Evolutionary conservation across 2,113 vertebrate species (phyloP).

Genomic region (Mustela lutreola): DNA sequence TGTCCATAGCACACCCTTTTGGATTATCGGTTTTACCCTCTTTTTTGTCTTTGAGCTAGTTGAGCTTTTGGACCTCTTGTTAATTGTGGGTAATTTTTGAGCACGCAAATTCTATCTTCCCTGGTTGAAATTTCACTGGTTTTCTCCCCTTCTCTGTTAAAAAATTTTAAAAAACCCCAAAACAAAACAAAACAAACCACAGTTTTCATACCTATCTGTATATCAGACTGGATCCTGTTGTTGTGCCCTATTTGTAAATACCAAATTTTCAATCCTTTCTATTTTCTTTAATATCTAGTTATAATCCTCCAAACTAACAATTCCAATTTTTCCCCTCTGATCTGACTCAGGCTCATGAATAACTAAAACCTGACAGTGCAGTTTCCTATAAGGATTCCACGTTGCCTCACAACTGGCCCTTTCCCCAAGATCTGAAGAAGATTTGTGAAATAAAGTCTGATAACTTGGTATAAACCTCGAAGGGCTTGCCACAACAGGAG

Average conservation of each 20-base stretch:
- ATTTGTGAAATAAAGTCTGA: not conserved
- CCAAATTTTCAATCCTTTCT: not conserved
- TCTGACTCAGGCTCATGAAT: not conserved
- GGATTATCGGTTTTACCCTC: not conserved
- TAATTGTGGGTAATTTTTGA: not conserved
- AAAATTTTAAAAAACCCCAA: not conserved
- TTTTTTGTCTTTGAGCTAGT: not conserved
- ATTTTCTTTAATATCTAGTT: constrained; percentile 3
- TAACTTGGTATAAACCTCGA: not conserved
- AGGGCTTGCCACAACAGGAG: not conserved
- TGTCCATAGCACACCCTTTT: not conserved
- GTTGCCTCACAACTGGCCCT: not conserved
- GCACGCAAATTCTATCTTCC: not conserved
- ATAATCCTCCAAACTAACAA: not conserved
- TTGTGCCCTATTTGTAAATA: not conserved
- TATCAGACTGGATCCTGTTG: not conserved
- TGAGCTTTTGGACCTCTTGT: not conserved
- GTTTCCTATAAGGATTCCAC: not conserved
- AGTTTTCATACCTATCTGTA: not conserved
- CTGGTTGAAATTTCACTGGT: not conserved
- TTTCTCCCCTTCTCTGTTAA: not conserved
- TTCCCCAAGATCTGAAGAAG: not conserved
- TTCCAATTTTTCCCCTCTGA: not conserved
- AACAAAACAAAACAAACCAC: not conserved
- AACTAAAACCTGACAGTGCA: not conserved